Base-by-base conservation (phyloP, 2,888 invertebrate genomes). In the Papilio protenor region DNA sequence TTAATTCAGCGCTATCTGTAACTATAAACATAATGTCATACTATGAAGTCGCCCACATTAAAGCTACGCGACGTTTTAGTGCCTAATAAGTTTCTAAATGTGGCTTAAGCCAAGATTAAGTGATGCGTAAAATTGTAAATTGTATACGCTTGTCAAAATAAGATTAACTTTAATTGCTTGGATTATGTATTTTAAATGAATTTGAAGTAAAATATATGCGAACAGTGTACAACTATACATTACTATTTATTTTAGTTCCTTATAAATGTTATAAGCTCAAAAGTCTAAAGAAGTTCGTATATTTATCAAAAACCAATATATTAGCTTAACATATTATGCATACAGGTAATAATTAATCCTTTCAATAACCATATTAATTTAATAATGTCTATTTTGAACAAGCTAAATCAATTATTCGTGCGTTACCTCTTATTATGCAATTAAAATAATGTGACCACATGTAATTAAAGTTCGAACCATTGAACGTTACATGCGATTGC, bases 331-430 rank as follows among this genome's bases (percentile, higher is more conserved):
- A 52, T 1, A 55, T 8, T 6, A 18, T 6, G 8, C 47, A 12
- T 47, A 12, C 47, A 47, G 5, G 11, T 47, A 33, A 5, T 33
- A 33, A 33, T 47, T 47, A 12, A 14, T 3, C 49, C 16, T 49
- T 49, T 14, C 16, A 49, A 49, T 14, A 49, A 49, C 14, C 16
- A 49, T 14, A 16, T 49, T 14, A 49, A 49, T 49, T 55, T 0
- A 55, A 55, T 18, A 10, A 64, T 18, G 2, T 18, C 8, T n/a
- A 40, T 40, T 18, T n/a, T 40, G 82, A 83, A 82, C 77, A 80
- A 84, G 84, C 83, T 64, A 80, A 86, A 88, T 89, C 89, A 89
- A 88, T 88, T 88, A 88, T 88, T 64, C 79, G 79, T 82, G 82
- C 79, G 79, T 75, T 40, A 40, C 40, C 40, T 5, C 40, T 75